phyloP scores from a whole-genome alignment of 23 tunicate species.

The Phallusia fumigata region DNA sequence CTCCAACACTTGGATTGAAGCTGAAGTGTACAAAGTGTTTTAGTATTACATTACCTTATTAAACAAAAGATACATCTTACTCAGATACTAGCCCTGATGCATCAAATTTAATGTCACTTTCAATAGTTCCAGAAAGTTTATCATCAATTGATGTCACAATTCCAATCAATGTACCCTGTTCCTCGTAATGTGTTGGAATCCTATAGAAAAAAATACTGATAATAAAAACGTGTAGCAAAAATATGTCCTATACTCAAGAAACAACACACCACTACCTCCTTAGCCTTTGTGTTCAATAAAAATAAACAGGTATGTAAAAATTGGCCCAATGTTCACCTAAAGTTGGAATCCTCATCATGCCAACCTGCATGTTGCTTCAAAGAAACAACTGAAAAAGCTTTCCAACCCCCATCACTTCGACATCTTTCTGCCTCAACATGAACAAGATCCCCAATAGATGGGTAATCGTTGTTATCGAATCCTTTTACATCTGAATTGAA shows the following conservation, averaged over 20 bases:
- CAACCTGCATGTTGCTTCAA: conserved; percentile 29
- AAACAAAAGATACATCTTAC: not conserved
- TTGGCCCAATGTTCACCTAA: not conserved
- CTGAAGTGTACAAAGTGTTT: not conserved
- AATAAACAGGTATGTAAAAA: not conserved
- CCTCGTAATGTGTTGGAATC: conserved; percentile 40
- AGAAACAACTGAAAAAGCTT: conserved; percentile 17
- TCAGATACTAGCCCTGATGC: not conserved
- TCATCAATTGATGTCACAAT: conserved; percentile 16
- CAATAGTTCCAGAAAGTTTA: conserved; percentile 32
- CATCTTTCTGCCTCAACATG: conserved; percentile 32
- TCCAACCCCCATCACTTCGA: conserved; percentile 70
- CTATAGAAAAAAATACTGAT: conserved; percentile 7
- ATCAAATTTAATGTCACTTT: conserved; percentile 22
- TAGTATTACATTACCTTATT: no score
- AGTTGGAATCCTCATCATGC: conserved; percentile 28
- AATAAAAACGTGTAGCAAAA: not conserved
- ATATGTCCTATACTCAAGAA: no score
- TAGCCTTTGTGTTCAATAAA: no score
- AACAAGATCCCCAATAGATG: conserved; percentile 53
- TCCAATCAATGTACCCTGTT: conserved; percentile 43
- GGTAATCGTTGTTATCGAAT: conserved; percentile 36
- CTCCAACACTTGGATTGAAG: conserved; percentile 48
- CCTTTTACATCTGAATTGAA: conserved; percentile 32
- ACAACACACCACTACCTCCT: no score